Evolutionary conservation across 2,113 vertebrate genomes (phyloP).

Genomic region (Hyla sarda): DNA sequence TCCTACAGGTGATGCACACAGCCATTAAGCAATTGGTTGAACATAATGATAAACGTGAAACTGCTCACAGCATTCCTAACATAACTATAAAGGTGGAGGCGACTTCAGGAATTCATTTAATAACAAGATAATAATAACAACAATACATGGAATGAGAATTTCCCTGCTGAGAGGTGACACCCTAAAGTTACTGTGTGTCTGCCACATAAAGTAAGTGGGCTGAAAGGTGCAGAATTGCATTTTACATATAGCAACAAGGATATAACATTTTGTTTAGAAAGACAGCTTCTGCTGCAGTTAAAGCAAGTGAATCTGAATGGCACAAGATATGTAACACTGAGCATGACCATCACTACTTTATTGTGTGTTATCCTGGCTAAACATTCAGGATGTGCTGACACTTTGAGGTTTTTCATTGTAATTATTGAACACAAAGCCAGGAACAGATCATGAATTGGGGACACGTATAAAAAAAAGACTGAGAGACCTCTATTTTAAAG

Average conservation of each 20-base stretch:
- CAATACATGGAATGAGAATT: slow-evolving; percentile 31
- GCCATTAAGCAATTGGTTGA: slow-evolving; percentile 18
- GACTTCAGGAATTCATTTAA: slow-evolving; percentile 33
- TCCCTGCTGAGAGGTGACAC: slow-evolving; percentile 25
- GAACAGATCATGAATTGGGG: no score
- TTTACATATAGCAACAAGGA: no score
- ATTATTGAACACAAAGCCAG: no score
- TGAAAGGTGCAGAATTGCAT: not conserved
- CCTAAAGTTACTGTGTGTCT: not conserved
- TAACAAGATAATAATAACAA: slow-evolving; percentile 29
- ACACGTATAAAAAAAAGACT: no score
- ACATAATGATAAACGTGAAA: slow-evolving; percentile 37
- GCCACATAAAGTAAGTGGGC: not conserved
- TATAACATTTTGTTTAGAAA: not conserved
- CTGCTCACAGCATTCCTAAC: slow-evolving; percentile 28
- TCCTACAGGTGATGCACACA: slow-evolving; percentile 30
- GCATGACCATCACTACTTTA: no score
- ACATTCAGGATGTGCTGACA: no score
- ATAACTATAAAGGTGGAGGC: slow-evolving; percentile 49
- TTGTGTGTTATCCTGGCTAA: no score
- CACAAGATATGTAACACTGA: no score
- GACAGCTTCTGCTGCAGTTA: not conserved
- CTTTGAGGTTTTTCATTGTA: no score
- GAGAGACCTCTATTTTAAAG: no score
- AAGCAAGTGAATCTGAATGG: no score